Evolutionary conservation across 1,140 invertebrate genomes (phyloP).

Genomic region (Eurosta solidaginis): DNA sequence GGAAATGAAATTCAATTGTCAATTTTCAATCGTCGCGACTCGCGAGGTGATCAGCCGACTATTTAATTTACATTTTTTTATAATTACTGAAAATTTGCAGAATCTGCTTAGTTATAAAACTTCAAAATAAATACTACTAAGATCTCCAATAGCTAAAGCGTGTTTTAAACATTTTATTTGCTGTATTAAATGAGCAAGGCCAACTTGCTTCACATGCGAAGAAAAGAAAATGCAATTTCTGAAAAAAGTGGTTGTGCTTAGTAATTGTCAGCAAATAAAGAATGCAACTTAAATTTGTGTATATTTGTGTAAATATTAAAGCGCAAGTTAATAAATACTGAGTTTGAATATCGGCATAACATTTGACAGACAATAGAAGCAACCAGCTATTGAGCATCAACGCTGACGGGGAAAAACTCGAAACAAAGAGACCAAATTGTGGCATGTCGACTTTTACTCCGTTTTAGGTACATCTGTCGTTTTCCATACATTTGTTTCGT

Average conservation of each 20-base stretch:
- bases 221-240: not conserved
- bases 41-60: slow-evolving; percentile 1
- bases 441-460: not conserved
- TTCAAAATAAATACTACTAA: not conserved
- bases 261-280: not conserved
- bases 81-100: slow-evolving; percentile 3
- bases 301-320: not conserved
- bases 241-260: slow-evolving; percentile 1
- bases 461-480: slow-evolving; percentile 12
- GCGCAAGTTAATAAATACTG: not conserved
- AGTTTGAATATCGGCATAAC: not conserved
- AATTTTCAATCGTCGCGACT: slow-evolving; percentile 31
- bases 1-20: not conserved
- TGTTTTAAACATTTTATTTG: not conserved
- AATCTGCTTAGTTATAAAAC: not conserved
- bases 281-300: not conserved
- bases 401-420: too few species aligned
- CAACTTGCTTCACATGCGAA: not conserved
- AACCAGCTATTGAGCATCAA: not conserved
- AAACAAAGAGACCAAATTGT: slow-evolving; percentile 2
- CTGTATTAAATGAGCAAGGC: not conserved
- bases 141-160: not conserved
- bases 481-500: slow-evolving; percentile 15
- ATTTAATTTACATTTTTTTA: slow-evolving; percentile 5
- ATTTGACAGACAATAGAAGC: not conserved